phyloP scores from a whole-genome alignment of 1,140 invertebrate species.

The Sycophaga agraensis region DNA sequence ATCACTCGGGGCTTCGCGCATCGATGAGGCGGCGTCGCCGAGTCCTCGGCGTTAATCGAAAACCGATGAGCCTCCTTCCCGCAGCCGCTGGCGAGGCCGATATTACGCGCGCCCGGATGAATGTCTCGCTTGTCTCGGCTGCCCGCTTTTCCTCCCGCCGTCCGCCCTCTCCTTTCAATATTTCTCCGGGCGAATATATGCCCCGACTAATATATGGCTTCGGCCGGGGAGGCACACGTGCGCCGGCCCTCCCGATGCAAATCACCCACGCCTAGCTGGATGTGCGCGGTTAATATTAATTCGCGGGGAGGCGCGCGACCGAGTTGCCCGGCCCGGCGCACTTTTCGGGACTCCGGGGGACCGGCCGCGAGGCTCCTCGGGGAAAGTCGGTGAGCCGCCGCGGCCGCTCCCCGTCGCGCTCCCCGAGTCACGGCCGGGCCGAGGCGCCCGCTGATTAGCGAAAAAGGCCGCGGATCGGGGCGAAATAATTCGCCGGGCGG shows the following conservation, averaged over 20 bases:
- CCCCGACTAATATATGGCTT: conserved; percentile 55
- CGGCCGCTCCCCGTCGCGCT: neutral
- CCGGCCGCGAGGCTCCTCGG: no score
- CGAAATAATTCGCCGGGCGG: conserved; percentile 36
- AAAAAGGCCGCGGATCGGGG: conserved; percentile 28
- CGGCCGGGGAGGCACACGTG: conserved; percentile 34
- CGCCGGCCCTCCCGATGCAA: conserved; percentile 43
- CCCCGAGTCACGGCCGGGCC: neutral
- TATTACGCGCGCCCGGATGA: conserved; percentile 44
- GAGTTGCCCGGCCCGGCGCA: conserved; percentile 22
- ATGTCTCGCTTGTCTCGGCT: conserved; percentile 38
- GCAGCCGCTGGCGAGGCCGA: conserved; percentile 24
- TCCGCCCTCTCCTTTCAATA: conserved; percentile 53
- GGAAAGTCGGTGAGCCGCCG: no score
- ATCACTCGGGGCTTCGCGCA: conserved; percentile 45
- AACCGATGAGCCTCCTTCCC: conserved; percentile 42
- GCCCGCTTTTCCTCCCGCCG: conserved; percentile 32
- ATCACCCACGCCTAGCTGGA: conserved; percentile 39
- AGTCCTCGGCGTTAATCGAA: conserved; percentile 32
- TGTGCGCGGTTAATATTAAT: conserved; percentile 46
- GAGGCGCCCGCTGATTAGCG: conserved; percentile 9
- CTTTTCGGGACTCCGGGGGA: no score
- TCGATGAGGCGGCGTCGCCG: conserved; percentile 41
- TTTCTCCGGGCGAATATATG: conserved; percentile 53
- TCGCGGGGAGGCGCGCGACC: conserved; percentile 35